phyloP scores from a whole-genome alignment of 2,797 vertebrate species.

The Simalia tracyae region DNA sequence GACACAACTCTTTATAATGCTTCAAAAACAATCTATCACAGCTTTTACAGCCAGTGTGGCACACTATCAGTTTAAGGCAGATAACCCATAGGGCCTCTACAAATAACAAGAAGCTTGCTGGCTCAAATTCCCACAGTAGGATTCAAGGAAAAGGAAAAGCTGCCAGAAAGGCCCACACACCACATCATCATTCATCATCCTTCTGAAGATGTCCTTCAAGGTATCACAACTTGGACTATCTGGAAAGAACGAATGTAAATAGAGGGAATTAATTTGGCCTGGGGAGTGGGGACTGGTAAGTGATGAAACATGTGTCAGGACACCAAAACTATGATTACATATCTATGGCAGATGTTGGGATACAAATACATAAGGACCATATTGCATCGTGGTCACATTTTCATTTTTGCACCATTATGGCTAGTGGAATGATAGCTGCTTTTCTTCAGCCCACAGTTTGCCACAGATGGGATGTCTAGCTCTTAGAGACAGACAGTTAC shows the following conservation, averaged over 20 bases:
- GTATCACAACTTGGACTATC: neutral
- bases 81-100: neutral
- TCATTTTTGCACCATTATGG: too few relatives aligned
- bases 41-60: slow-evolving; percentile 29
- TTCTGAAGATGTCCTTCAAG: neutral
- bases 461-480: neutral
- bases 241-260: neutral
- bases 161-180: neutral
- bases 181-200: neutral
- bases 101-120: neutral
- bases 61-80: neutral
- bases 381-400: neutral
- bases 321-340: neutral
- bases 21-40: slow-evolving; percentile 6
- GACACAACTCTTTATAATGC: neutral
- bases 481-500: neutral
- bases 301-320: neutral
- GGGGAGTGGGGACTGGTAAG: neutral
- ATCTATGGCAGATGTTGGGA: neutral
- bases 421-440: too few relatives aligned
- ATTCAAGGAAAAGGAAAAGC: neutral
- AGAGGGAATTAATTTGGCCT: neutral
- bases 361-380: neutral
- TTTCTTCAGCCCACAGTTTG: neutral
- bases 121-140: neutral